Base-by-base conservation (phyloP, 2,797 vertebrate species). In the Eidolon dupreanum region DNA sequence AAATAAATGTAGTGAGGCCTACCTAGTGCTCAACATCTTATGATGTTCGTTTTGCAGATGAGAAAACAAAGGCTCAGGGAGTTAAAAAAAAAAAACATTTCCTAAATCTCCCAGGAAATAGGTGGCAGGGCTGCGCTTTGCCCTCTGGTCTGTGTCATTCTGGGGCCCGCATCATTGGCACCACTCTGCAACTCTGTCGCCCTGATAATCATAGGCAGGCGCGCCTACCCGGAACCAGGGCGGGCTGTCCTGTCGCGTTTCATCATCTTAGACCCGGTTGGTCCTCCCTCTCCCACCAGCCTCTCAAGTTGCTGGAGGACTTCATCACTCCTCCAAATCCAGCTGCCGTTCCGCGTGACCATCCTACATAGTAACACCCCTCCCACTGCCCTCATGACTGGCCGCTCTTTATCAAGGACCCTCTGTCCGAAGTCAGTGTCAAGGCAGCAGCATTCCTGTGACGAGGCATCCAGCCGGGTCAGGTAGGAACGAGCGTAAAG, bases 361-460 rank as follows among this genome's bases (percentile, higher is more conserved):
- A 8, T 57, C n/a, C 33, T 16, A 0, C 12, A 20, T 22, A 59
- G 26, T 33, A 36, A 61, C 6, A 12, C 28, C 87, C 68, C 70
- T 95, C 59, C 55, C 26, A 1, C 77, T 22, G 16, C 73, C 77
- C 68, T 81, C 43, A 31, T 36, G 53, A 59, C 55, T 85, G 61
- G 77, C 94, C 73, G 65, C 61, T 46, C 24, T 86, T 77, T 92
- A 88, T 89, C 90, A 89, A 65, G 90, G 82, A 87, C 33, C 4
- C 31, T 90, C 16, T 33, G 86, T 96, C 93, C 94, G 86, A 92
- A 95, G 79, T 95, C 84, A 96, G 95, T 81, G 41, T 41, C 97
- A 94, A 5, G 79, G 94, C 81, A 46, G 63, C 77, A 70, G 38
- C 31, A 66, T 78, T 90, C 61, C 53, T 65, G 63, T 70, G 94